A percentile compares a stretch with the other conserved stretches of the same genome.
Evolutionary conservation across 92 coral and sea anemone species (phyloP).

Genomic region (Galaxea fascicularis): DNA sequence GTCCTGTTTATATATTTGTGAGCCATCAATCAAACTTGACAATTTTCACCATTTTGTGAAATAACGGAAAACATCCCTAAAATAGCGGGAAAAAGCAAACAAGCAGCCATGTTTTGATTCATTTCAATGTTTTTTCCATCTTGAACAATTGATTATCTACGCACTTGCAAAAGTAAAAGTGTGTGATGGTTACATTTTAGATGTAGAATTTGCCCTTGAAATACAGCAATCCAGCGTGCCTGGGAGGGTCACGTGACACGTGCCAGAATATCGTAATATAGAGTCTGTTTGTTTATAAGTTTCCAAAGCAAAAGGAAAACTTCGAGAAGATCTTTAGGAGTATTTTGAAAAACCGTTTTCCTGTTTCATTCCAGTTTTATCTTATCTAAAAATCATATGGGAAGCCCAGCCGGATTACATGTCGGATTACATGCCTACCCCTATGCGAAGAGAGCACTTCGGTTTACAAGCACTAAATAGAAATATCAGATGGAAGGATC

Average conservation of each 20-base stretch:
- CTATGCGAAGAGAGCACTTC: no score
- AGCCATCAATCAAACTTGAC: conserved; percentile 1
- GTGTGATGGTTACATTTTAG: conserved; percentile 12
- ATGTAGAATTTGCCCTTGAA: neutral
- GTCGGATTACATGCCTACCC: no score
- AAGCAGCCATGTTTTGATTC: conserved; percentile 21
- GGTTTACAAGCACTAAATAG: conserved; percentile 48
- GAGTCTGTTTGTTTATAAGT: conserved; percentile 15
- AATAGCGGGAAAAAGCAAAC: conserved; percentile 15
- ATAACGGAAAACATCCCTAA: neutral
- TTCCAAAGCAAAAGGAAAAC: neutral
- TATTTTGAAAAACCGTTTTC: no score
- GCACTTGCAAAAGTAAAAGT: conserved; percentile 1
- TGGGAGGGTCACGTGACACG: conserved; percentile 16
- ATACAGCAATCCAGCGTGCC: neutral
- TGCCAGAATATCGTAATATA: conserved; percentile 3
- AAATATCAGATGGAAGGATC: conserved; percentile 56
- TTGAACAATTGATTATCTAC: conserved; percentile 4
- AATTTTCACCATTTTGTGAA: neutral
- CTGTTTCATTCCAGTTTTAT: no score
- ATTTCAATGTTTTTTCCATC: conserved; percentile 6
- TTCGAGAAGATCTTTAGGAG: neutral
- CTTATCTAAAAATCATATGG: no score
- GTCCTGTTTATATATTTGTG: conserved; percentile 5
- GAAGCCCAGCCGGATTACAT: no score